Evolutionary conservation across 2,888 invertebrate species (phyloP), one percentile per base, ranked within the genome.

Genomic region (Nomada hirtipes): DNA sequence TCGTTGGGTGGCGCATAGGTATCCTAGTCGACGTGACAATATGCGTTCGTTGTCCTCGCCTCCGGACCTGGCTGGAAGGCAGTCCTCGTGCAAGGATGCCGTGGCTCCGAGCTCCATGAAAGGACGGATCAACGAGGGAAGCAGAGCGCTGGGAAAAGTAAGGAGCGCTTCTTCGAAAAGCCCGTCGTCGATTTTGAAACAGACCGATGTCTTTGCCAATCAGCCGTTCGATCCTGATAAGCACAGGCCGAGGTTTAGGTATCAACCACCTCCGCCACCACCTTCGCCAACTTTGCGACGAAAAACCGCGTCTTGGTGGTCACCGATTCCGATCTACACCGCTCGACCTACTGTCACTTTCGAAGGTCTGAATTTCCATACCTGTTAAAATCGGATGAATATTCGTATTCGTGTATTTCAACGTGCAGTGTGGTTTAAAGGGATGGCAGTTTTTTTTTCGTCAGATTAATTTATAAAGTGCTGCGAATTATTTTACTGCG

Each of bases 1-100:
- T 2, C 95, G 96, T 10, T 98, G 98, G 97, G 95, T 96, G 53
- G 97, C 98, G 0, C 98, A 98, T 92, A 96, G 95, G 87, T 97
- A 96, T 92, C 97, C 97, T 0, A 96, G 95, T 88, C 95, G 95
- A 2, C 95, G 95, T 76, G 97, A 97, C 88, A 97, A 97, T 90
- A 95, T 96, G 70, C 94, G 96, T 67, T 95, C 97, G 2, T 90
- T 97, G 60, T 95, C 95, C 0, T 94, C 95, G 9, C 95, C 95
- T 0, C 91, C 92, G 2, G 91, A 91, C 13, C 82, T 93, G 4
- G 90, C 90, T 20, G 59, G 65, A 0, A 67, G 75, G n/a, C 52
- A 36, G 3, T 18, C 71, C 4, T 18, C 70, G 0, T 15, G 47
- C 15, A 77, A 53, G 50, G 59, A 10, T n/a, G 26, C 11, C 4